A percentile compares a stretch with the other conserved stretches of the same genome.
Evolutionary conservation across 2,113 vertebrate species (phyloP).

Genomic region (Meriones unguiculatus): DNA sequence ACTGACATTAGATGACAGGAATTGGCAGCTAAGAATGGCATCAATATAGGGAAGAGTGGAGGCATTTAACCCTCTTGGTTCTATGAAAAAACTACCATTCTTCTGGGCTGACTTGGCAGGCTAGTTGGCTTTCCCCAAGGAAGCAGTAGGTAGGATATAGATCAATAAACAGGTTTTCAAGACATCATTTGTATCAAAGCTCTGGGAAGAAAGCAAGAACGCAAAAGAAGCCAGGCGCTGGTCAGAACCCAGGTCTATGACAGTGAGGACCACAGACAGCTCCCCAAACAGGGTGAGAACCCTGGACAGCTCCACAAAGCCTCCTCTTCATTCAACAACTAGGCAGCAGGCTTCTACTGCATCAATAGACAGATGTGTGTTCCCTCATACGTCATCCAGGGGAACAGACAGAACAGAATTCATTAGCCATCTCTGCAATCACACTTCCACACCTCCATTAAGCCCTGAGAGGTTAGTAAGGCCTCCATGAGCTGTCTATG

Average conservation of each 20-base stretch:
- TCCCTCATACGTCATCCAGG: neutral
- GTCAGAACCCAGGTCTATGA: neutral
- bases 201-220: neutral
- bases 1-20: neutral
- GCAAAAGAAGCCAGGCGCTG: neutral
- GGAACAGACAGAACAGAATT: neutral
- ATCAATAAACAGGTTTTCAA: neutral
- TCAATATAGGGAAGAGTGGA: neutral
- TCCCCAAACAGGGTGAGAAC: neutral
- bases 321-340: neutral
- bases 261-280: neutral
- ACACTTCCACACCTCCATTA: neutral
- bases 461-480: neutral
- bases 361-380: neutral
- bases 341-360: neutral
- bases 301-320: neutral
- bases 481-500: neutral
- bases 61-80: neutral
- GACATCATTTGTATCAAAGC: neutral
- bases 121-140: neutral
- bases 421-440: neutral
- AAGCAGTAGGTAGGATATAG: neutral
- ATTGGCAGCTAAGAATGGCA: neutral
- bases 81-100: neutral
- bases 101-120: neutral